Percentiles rank a stretch among this genome's conserved stretches.
These are phyloP conservation scores for Phylloscopus trochilus DNA, from an alignment of 2,113 vertebrate genomes.

Conservation along the genomic window DNA sequence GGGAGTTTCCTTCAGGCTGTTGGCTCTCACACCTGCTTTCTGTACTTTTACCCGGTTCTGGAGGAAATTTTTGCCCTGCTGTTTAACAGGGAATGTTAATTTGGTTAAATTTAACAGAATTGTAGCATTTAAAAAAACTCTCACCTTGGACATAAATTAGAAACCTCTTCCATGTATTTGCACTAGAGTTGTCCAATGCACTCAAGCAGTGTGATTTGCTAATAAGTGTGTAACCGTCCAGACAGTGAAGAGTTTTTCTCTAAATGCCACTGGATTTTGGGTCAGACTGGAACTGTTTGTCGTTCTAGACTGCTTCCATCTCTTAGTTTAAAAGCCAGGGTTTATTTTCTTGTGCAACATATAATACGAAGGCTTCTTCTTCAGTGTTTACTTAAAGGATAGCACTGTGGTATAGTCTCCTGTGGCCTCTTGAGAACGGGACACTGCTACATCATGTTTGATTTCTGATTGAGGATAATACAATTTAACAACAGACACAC, in stretches of 20 bases:
- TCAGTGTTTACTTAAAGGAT: background rate
- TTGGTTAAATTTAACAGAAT: no score
- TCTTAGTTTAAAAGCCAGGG: accelerated
- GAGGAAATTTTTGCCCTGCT: background rate
- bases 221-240: background rate
- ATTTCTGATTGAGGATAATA: background rate
- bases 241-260: background rate
- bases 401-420: background rate
- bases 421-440: background rate
- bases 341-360: background rate
- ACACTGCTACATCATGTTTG: background rate
- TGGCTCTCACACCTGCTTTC: background rate
- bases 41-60: background rate
- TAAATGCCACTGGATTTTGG: background rate
- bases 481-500: background rate
- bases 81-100: no score
- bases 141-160: no score
- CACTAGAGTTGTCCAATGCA: background rate
- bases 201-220: background rate
- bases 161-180: background rate
- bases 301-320: background rate
- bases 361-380: background rate
- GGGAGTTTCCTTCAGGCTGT: background rate
- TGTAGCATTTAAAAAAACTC: background rate
- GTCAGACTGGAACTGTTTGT: background rate